Percentiles rank a stretch among this genome's conserved stretches.
These are phyloP conservation scores for Sesia apiformis DNA, from an alignment of 2,888 invertebrate species.

Conservation along the genomic window DNA sequence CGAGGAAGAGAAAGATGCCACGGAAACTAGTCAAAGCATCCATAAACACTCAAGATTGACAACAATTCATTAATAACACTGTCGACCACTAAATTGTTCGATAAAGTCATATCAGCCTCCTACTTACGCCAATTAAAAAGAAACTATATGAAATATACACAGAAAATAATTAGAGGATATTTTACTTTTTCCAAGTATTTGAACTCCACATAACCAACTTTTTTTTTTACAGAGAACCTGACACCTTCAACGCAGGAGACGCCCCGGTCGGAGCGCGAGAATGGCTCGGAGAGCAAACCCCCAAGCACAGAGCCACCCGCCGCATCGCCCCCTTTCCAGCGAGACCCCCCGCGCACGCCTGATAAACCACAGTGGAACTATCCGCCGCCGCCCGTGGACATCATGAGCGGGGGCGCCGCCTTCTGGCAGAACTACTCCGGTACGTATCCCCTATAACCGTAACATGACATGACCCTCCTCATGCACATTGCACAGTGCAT, in stretches of 20 bases:
- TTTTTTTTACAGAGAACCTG: slow-evolving; percentile 45
- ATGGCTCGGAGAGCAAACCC: slow-evolving; percentile 64
- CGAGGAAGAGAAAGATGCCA: no score
- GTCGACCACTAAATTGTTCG: no score
- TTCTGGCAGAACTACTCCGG: slow-evolving; percentile 96
- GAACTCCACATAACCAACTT: not conserved
- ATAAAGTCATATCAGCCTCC: no score
- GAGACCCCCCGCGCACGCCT: slow-evolving; percentile 61
- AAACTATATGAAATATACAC: no score
- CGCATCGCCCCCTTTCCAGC: slow-evolving; percentile 59
- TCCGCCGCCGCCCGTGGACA: slow-evolving; percentile 76
- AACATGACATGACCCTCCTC: not conserved
- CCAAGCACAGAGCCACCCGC: slow-evolving; percentile 60
- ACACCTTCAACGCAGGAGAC: slow-evolving; percentile 45
- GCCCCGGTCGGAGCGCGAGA: slow-evolving; percentile 55
- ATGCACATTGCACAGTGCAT: no score
- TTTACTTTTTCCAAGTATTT: no score
- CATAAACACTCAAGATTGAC: no score
- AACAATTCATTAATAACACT: no score
- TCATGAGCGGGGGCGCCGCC: slow-evolving; percentile 89
- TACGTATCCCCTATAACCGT: slow-evolving; percentile 51
- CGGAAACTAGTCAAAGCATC: no score
- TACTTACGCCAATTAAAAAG: no score
- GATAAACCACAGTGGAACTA: slow-evolving; percentile 73
- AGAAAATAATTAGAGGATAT: no score